Percentiles rank a stretch among this genome's conserved stretches.
Conservation (phyloP, 1,140 invertebrate genomes). For the Reticulitermes speratus region DNA sequence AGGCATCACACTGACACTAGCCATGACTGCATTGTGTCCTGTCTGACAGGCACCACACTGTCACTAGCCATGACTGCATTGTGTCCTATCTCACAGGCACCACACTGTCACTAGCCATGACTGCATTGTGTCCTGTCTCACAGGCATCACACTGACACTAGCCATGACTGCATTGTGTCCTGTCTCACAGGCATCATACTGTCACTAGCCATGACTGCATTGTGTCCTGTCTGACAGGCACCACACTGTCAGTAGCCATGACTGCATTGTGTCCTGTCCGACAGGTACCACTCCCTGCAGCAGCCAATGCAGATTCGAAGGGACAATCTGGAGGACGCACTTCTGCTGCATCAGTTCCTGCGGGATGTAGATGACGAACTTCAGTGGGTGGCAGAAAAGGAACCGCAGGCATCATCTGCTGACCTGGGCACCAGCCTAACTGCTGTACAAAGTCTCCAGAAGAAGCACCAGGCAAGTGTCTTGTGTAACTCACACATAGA, state of each 20-base stretch:
- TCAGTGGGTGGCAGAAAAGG: conserved; percentile 82
- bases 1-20: no score
- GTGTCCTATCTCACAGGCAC: no score
- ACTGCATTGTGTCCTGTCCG: neutral
- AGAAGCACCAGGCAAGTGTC: conserved; percentile 77
- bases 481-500: neutral
- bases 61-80: no score
- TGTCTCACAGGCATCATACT: no score
- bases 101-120: neutral
- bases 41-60: no score
- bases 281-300: conserved; percentile 76
- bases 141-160: conserved; percentile 60
- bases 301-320: conserved; percentile 86
- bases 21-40: no score
- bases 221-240: no score
- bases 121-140: neutral
- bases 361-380: conserved; percentile 85
- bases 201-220: no score
- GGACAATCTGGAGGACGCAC: conserved; percentile 86
- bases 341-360: conserved; percentile 79
- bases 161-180: no score
- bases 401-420: conserved; percentile 75
- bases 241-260: neutral
- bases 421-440: conserved; percentile 78
- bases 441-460: conserved; percentile 93